Evolutionary conservation across 2,113 vertebrate species (phyloP), one percentile per base, ranked within the genome.

Genomic region (Lampris incognitus): DNA sequence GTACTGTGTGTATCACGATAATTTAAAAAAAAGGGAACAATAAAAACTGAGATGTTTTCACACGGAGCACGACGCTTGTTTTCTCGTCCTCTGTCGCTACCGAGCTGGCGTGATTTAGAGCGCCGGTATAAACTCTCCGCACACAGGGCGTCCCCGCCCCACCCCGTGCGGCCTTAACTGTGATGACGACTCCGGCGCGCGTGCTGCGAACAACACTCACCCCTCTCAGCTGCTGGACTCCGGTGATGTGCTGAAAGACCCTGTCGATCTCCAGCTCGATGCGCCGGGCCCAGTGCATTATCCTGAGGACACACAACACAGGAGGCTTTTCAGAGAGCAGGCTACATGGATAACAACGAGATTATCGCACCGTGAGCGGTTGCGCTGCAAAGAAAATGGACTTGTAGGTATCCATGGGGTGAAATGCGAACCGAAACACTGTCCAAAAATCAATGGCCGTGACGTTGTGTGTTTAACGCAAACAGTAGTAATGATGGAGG

Each of bases 191-290:
- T 78, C 63, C 74, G 81, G 72, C 41, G 48, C 70, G 56, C 11
- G 39, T 40, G 54, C 2, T 42, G 38, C 59, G 48, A 61, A 63
- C 61, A 72, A 81, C 60, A 87, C 96, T 97, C 94, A 99, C 97
- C 96, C 94, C 94, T 87, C 96, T 96, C 81, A 99, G 94, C 91
- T 98, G 96, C 88, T 99, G 96, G 82, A 95, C 96, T 49, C 97
- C 97, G 83, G 96, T 97, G 92, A 99, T 98, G 89, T 98, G 97
- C 89, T 97, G 95, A 95, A 99, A 97, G 85, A 99, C 97, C 71
- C 96, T 95, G 89, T 99, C 97, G 81, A 99, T 95, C 95, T 99
- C 98, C 91, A 98, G 98, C 85, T 99, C 97, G 89, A 99, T 96
- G 74, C 97, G 96, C 84, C 96, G 92, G 89, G 97, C 96, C 98